Conservation (phyloP, 1,140 invertebrate species). For the Steinernema feltiae region DNA sequence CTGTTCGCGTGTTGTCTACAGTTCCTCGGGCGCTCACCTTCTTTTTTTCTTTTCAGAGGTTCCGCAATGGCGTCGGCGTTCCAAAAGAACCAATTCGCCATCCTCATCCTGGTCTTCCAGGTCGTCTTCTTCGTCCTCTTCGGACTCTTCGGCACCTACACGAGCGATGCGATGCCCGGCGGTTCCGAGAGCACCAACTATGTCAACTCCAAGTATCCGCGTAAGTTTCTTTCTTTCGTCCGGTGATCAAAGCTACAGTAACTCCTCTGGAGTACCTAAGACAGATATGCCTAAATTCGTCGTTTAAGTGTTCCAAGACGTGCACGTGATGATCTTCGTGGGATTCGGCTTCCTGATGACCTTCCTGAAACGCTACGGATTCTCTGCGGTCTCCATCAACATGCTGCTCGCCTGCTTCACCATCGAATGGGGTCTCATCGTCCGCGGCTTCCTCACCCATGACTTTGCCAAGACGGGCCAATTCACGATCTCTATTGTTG, state of each 20-base stretch:
- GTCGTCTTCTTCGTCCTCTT: constrained; percentile 33
- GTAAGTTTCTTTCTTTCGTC: too few species aligned
- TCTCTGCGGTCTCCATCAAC: constrained; percentile 78
- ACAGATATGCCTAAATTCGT: background rate
- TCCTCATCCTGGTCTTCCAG: constrained; percentile 32
- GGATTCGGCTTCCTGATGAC: constrained; percentile 94
- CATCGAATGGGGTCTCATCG: constrained; percentile 29
- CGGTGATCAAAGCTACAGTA: too few species aligned
- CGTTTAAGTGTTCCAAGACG: constrained; percentile 81
- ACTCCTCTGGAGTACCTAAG: too few species aligned
- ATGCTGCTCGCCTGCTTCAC: constrained; percentile 66
- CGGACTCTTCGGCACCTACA: constrained; percentile 30
- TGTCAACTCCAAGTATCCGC: constrained; percentile 1
- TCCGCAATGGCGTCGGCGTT: constrained; percentile 31
- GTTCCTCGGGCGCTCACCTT: background rate
- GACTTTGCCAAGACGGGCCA: constrained; percentile 26
- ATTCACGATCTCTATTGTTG: constrained; percentile 22
- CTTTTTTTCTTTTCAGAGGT: constrained; percentile 26
- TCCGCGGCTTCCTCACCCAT: constrained; percentile 35
- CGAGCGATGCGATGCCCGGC: constrained; percentile 13
- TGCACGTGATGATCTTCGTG: constrained; percentile 93
- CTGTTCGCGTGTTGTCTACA: background rate
- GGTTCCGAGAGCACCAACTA: background rate
- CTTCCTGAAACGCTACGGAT: constrained; percentile 81
- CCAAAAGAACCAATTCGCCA: constrained; percentile 35